These are phyloP conservation scores for Drosophila paranaensis DNA, from an alignment of 2,888 invertebrate genomes.

Conservation along the genomic window DNA sequence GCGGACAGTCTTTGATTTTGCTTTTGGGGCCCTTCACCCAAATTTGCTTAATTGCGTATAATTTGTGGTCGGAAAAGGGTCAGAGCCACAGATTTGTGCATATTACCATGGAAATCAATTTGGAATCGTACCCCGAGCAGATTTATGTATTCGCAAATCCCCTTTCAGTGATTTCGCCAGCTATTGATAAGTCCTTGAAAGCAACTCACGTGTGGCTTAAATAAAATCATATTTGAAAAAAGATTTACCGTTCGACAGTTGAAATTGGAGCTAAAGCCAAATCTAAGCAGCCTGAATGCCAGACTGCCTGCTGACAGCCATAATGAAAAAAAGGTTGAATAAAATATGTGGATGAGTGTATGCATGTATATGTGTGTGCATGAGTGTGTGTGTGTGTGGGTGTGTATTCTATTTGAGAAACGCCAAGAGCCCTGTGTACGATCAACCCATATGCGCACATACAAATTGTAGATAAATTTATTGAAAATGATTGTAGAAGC, in stretches of 20 bases:
- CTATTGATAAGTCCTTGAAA: slow-evolving; percentile 42
- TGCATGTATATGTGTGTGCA: slow-evolving; percentile 12
- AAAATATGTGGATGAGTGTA: slow-evolving; percentile 5
- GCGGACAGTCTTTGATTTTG: slow-evolving; percentile 62
- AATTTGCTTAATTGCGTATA: slow-evolving; percentile 80
- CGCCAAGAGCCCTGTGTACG: slow-evolving; percentile 42
- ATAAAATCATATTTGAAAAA: slow-evolving; percentile 56
- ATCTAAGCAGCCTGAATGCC: slow-evolving; percentile 44
- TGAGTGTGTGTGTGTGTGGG: slow-evolving; percentile 10
- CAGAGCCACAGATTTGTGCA: slow-evolving; percentile 24
- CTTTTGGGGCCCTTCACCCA: slow-evolving; percentile 58
- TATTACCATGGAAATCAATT: slow-evolving; percentile 62
- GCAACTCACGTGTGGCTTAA: slow-evolving; percentile 62
- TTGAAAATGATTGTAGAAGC: slow-evolving; percentile 72
- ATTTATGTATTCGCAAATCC: slow-evolving; percentile 3
- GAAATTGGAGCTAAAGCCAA: slow-evolving; percentile 46
- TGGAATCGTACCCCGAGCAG: not conserved
- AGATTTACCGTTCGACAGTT: slow-evolving; percentile 51
- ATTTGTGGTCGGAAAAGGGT: slow-evolving; percentile 68
- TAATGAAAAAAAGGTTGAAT: slow-evolving; percentile 40
- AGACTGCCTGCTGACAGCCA: slow-evolving; percentile 23
- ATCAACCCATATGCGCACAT: slow-evolving; percentile 50
- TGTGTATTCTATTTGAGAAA: slow-evolving; percentile 55
- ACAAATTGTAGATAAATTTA: slow-evolving; percentile 75
- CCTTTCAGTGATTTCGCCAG: slow-evolving; percentile 12